These are phyloP conservation scores for Arctocebus calabarensis DNA, from an alignment of 2,797 vertebrate species.

Conservation along the genomic window DNA sequence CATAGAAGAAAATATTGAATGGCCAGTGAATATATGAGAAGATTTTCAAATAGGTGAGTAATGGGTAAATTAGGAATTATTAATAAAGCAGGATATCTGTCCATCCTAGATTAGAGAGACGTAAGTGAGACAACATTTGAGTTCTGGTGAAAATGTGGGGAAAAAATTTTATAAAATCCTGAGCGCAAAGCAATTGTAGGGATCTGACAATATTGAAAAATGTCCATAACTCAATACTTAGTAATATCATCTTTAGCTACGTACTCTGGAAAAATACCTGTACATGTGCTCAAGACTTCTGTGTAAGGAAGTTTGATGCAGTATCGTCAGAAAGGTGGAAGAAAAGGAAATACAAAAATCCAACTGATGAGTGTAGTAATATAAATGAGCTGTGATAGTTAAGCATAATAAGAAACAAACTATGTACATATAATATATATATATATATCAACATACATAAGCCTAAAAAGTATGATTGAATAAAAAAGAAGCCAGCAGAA, in stretches of 20 bases:
- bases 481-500: background rate
- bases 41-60: background rate
- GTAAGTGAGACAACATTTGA: background rate
- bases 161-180: background rate
- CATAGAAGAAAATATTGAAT: background rate
- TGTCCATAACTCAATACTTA: background rate
- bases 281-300: background rate
- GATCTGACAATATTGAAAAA: background rate
- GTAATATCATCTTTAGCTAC: background rate
- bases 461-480: background rate
- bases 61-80: background rate
- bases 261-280: background rate
- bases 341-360: background rate
- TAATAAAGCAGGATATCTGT: background rate
- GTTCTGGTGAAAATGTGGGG: background rate
- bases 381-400: background rate
- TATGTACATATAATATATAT: background rate
- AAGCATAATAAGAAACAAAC: background rate
- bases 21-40: background rate
- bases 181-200: background rate
- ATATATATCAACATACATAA: background rate
- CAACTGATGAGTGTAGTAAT: background rate
- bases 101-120: background rate
- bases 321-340: background rate
- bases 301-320: background rate